phyloP scores from a whole-genome alignment of 2,888 invertebrate genomes.

The Habrosyne pyritoides region DNA sequence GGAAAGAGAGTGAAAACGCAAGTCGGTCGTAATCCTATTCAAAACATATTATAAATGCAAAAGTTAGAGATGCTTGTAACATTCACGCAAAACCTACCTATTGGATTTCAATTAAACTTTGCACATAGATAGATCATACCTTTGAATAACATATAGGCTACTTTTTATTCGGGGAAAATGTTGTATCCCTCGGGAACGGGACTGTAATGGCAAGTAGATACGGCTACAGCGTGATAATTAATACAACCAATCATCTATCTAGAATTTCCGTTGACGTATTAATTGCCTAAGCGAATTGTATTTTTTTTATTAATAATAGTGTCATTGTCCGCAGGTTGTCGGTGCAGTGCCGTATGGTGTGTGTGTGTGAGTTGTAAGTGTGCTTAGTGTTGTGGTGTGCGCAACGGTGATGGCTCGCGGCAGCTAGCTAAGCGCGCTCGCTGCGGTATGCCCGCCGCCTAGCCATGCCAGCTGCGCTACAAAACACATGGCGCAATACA shows the following conservation, averaged over 20 bases:
- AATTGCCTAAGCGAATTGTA: background rate
- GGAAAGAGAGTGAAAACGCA: too few relatives aligned
- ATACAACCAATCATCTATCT: background rate
- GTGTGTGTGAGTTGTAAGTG: constrained; percentile 42
- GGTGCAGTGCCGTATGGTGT: constrained; percentile 57
- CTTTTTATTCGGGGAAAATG: too few relatives aligned
- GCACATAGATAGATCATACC: too few relatives aligned
- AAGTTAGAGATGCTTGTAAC: too few relatives aligned
- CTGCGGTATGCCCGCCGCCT: constrained; percentile 73
- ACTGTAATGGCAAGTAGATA: too few relatives aligned
- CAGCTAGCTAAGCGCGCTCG: constrained; percentile 71
- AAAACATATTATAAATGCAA: too few relatives aligned
- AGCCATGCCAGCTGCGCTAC: constrained; percentile 74
- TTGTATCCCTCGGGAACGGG: too few relatives aligned
- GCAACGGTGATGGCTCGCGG: constrained; percentile 53
- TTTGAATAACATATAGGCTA: too few relatives aligned
- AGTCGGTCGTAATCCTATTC: too few relatives aligned
- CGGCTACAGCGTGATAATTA: too few relatives aligned
- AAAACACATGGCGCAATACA: constrained; percentile 78
- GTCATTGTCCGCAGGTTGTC: constrained; percentile 47
- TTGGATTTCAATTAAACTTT: too few relatives aligned
- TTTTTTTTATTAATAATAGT: background rate
- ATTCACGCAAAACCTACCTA: too few relatives aligned
- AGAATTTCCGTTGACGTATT: background rate
- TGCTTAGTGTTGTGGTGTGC: constrained; percentile 47